Evolutionary conservation across 2,888 invertebrate genomes (phyloP), one percentile per base, ranked within the genome.

Genomic region (Luperina testacea): DNA sequence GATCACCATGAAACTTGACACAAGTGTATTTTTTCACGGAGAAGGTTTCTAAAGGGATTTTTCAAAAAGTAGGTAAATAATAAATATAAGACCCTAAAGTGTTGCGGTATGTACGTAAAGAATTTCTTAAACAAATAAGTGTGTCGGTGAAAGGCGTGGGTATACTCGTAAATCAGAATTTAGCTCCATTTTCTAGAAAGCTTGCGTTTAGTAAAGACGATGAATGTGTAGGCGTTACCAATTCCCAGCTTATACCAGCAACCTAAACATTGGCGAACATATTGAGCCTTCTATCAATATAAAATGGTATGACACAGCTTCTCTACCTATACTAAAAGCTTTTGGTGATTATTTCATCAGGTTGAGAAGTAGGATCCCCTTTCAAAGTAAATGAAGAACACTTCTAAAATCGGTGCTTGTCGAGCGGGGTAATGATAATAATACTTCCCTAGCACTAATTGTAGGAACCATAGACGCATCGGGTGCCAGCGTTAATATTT

Each of bases 221-320:
- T 68, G 24, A 45, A 83, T 80, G 53, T 45, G 78, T 80, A 61
- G 80, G 80, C 78, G 83, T 80, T 83, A 48, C 61, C 67, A 27
- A 68, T 78, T 68, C 38, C 15, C 59, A 83, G 32, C 15, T 32
- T 32, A 32, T 32, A 32, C 32, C 32, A 32, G 32, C 32, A 32
- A 32, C 15, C 45, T 53, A 51, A 64, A 48, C 6, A 61, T 77
- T 77, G 24, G 51, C n/a, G 15, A 61, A 61, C 24, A 53, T 53
- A 61, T 67, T 77, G 32, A 59, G 24, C 51, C 17, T 59, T 61
- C 13, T 48, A 4, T 45, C 13, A 6, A 7, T 51, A 27, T 8
- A n/a, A 15, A n/a, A n/a, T 6, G 11, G 1, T 9, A 20, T 2
- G 17, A 5, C 72, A n/a, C 17, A 0, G 8, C 8, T 59, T 51